These are phyloP conservation scores for Mesitornis unicolor DNA, from an alignment of 2,113 vertebrate genomes.

Conservation along the genomic window DNA sequence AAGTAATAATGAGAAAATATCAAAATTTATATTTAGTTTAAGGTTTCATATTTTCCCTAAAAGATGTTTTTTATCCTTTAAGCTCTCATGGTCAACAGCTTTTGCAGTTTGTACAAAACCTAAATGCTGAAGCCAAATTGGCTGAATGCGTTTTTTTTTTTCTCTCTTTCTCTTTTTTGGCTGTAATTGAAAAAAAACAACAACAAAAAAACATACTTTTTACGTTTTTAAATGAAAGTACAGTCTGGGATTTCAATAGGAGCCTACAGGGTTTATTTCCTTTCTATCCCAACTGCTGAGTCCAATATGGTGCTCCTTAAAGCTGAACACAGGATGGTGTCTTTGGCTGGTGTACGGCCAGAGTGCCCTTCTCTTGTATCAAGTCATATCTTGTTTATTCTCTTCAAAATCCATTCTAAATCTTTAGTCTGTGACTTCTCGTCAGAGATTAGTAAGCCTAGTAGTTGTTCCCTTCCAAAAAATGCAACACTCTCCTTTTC, in stretches of 20 bases:
- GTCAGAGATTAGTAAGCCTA: neutral
- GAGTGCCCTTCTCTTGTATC: neutral
- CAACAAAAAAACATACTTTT: rapidly evolving
- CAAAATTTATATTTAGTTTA: neutral
- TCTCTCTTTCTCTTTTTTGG: rapidly evolving
- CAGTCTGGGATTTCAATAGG: neutral
- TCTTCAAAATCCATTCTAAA: neutral
- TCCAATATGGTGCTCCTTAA: neutral
- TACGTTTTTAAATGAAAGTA: neutral
- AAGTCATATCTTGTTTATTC: neutral
- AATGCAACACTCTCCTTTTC: neutral
- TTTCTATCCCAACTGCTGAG: neutral
- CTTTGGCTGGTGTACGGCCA: neutral
- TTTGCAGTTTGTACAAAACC: neutral
- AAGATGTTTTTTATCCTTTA: neutral
- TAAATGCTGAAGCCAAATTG: neutral
- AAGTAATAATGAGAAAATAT: neutral
- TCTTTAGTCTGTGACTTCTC: neutral
- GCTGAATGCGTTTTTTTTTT: neutral
- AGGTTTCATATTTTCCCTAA: neutral
- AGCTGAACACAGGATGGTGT: neutral
- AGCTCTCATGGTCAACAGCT: neutral
- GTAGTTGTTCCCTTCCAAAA: neutral
- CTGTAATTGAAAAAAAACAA: neutral
- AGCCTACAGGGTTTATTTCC: neutral